Conservation (phyloP, 2,888 invertebrate species). For the Rhamnusium bicolor region DNA sequence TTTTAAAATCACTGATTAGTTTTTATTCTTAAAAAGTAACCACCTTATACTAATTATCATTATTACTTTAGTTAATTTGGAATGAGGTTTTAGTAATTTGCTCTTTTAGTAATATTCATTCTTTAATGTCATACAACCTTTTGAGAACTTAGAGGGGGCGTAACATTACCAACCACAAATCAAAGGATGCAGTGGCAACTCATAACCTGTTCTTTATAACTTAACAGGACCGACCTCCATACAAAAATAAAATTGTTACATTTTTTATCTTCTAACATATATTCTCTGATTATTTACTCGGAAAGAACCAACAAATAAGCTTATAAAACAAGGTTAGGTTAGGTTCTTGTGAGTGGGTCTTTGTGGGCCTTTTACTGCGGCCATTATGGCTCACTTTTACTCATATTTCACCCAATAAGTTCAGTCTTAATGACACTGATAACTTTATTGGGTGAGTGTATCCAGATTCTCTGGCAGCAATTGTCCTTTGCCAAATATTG, state of each 20-base stretch:
- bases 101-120: slow-evolving; percentile 46
- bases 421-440: too few relatives aligned
- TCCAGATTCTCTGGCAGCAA: too few relatives aligned
- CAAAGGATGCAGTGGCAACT: slow-evolving; percentile 67
- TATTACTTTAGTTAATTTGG: slow-evolving; percentile 36
- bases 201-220: slow-evolving; percentile 65
- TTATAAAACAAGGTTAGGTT: too few relatives aligned
- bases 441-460: too few relatives aligned
- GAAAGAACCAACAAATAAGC: too few relatives aligned
- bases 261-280: not conserved
- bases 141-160: slow-evolving; percentile 64
- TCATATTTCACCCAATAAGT: too few relatives aligned
- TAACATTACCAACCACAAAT: slow-evolving; percentile 68
- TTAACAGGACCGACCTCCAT: slow-evolving; percentile 52
- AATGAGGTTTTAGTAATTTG: slow-evolving; percentile 43
- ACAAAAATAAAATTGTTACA: not conserved
- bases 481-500: too few relatives aligned
- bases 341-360: too few relatives aligned
- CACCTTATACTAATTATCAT: slow-evolving; percentile 12
- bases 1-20: not conserved
- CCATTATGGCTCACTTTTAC: too few relatives aligned
- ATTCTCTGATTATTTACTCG: not conserved
- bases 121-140: slow-evolving; percentile 60
- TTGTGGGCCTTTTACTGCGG: too few relatives aligned
- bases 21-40: not conserved